Base-by-base conservation (phyloP, 2,113 vertebrate genomes). In the Dasyornis broadbenti region DNA sequence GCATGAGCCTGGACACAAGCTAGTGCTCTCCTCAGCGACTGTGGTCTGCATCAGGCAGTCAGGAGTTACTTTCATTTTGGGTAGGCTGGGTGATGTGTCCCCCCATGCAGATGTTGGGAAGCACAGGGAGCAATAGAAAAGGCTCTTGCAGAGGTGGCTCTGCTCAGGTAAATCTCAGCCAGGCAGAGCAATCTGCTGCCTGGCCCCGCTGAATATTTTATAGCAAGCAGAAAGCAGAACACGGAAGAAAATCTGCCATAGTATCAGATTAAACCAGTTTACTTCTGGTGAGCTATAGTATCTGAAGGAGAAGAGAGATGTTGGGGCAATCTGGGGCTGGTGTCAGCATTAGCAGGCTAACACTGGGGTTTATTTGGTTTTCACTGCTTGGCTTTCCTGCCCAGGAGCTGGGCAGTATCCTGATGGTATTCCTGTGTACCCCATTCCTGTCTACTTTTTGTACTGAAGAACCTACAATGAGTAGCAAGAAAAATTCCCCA, bases 41-140 rank as follows among this genome's bases (percentile, higher is more conserved):
- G 45, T 33, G 23, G 24, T 22, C 66, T 59, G 20, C 40, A 14
- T 8, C 1, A 4, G 28, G 8, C 0, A 0, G 37, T 16, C 15
- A 1, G 37, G 4, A 33, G 13, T 15, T 35, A 4, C 24, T 10
- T 53, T 57, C 33, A 10, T 13, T 80, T 60, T 54, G 39, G 10
- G 39, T 13, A 15, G 45, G 7, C 28, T 70, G 47, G 47, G 4
- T 42, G 59, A 15, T 2, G 3, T n/a, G 9, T 52, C 18, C 45
- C 15, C 14, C 76, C 24, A 42, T 2, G 18, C 49, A 66, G 47
- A 24, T 11, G 4, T 28, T 15, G 13, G 33, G 14, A 64, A 19
- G 42, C 26, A 40, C 39, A 49, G 5, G 4, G 17, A 49, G 10
- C 26, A 57, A n/a, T 0, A 1, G 30, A n/a, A 90, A 72, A 83